These are phyloP conservation scores for Yponomeuta sedellus DNA, from an alignment of 2,888 invertebrate genomes.

Conservation along the genomic window DNA sequence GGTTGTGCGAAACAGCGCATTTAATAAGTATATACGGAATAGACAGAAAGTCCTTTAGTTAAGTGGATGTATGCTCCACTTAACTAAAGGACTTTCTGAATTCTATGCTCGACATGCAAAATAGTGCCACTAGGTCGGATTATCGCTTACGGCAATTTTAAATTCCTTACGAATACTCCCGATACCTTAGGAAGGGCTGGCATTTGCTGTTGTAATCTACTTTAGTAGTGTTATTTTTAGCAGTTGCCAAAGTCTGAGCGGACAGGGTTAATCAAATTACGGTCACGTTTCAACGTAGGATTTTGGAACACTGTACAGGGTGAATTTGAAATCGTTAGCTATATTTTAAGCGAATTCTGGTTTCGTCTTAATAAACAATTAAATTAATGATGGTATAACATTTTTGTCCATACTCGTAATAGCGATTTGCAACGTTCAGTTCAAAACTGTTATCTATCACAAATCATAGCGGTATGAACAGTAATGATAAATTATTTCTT, in stretches of 20 bases:
- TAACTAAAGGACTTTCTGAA: too few relatives aligned
- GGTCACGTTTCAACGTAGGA: slow-evolving; percentile 2
- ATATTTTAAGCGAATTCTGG: too few relatives aligned
- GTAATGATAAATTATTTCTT: too few relatives aligned
- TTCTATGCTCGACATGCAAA: background rate
- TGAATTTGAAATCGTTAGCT: background rate
- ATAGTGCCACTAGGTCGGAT: background rate
- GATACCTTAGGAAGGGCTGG: background rate
- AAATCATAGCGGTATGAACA: too few relatives aligned
- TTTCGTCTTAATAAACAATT: too few relatives aligned
- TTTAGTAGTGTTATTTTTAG: background rate
- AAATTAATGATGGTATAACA: too few relatives aligned
- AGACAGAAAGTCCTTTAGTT: too few relatives aligned
- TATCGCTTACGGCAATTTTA: background rate
- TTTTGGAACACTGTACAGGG: background rate
- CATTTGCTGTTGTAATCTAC: background rate
- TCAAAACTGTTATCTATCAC: too few relatives aligned
- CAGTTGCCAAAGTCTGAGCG: background rate
- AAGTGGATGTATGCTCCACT: too few relatives aligned
- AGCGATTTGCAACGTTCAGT: too few relatives aligned
- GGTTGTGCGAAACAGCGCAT: background rate
- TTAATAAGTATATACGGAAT: too few relatives aligned
- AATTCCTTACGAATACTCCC: background rate
- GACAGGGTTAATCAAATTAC: background rate
- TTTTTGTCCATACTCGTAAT: too few relatives aligned